These are phyloP conservation scores for Aricia artaxerxes DNA, from an alignment of 2,888 invertebrate species.

Conservation along the genomic window DNA sequence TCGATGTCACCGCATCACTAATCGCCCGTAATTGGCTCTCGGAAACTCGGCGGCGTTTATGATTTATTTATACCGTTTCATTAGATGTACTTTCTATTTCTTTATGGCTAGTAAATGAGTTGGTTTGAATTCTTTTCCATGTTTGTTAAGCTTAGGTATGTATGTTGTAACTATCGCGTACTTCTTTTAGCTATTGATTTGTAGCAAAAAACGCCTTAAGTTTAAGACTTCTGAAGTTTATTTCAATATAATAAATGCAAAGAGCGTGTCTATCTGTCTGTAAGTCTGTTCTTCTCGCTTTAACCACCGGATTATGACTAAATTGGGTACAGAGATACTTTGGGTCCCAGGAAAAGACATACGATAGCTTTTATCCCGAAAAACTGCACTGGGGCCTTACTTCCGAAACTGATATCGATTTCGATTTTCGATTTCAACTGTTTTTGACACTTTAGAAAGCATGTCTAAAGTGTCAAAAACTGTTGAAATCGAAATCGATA, in stretches of 20 bases:
- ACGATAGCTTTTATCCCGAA: not conserved
- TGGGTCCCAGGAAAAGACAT: too few species aligned
- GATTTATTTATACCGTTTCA: constrained; percentile 25
- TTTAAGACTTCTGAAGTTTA: not conserved
- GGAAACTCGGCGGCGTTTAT: constrained; percentile 25
- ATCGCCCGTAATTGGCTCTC: constrained; percentile 29
- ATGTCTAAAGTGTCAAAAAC: too few species aligned
- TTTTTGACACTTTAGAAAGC: too few species aligned
- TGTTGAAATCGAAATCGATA: too few species aligned
- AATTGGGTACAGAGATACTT: too few species aligned
- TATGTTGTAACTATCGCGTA: not conserved
- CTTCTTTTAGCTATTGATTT: too few species aligned
- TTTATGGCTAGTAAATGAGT: not conserved
- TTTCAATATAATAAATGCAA: not conserved
- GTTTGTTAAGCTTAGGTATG: not conserved
- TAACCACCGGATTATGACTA: not conserved
- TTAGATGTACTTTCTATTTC: constrained; percentile 7
- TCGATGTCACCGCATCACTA: constrained; percentile 41
- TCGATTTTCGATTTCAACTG: too few species aligned
- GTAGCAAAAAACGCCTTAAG: too few species aligned
- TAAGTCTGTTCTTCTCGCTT: too few species aligned
- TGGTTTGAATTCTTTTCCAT: not conserved
- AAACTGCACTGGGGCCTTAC: not conserved
- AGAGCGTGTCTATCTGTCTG: too few species aligned
- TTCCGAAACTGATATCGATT: too few species aligned